phyloP scores from a whole-genome alignment of 2,888 invertebrate genomes.

The Hyles lineata region DNA sequence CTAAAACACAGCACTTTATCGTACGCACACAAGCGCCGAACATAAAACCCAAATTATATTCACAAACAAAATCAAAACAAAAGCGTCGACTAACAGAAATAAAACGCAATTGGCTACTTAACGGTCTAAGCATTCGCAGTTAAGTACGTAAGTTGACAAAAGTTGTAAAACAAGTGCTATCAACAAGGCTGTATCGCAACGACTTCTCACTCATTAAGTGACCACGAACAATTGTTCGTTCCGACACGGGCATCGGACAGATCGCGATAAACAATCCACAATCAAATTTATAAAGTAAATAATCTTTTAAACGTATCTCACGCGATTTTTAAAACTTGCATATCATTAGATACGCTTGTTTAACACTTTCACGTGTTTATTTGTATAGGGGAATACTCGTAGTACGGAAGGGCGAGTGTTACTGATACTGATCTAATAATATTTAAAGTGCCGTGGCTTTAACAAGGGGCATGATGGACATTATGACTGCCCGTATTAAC shows the following conservation, averaged over 20 bases:
- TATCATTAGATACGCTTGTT: constrained; percentile 23
- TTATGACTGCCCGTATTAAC: no score
- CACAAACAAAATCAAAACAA: background rate
- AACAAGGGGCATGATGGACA: no score
- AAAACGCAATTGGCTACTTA: constrained; percentile 25
- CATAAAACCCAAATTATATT: background rate
- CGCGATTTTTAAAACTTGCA: constrained; percentile 16
- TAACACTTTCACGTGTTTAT: background rate
- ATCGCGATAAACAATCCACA: constrained; percentile 17
- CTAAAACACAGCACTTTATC: no score
- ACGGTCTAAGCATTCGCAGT: constrained; percentile 2
- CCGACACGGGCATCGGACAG: constrained; percentile 15
- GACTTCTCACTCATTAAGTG: constrained; percentile 18
- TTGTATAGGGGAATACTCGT: background rate
- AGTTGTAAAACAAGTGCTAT: constrained; percentile 24
- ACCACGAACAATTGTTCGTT: constrained; percentile 15
- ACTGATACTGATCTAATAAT: constrained; percentile 5
- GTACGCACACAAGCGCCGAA: no score
- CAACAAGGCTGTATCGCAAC: constrained; percentile 19
- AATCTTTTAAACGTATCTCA: constrained; percentile 14
- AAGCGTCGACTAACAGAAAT: constrained; percentile 15
- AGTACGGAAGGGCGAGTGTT: constrained; percentile 8
- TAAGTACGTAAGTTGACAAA: constrained; percentile 17
- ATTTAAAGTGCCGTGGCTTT: no score
- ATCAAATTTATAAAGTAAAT: constrained; percentile 22